These are phyloP conservation scores for Microtus montanus DNA, from an alignment of 2,113 vertebrate genomes.

Conservation along the genomic window DNA sequence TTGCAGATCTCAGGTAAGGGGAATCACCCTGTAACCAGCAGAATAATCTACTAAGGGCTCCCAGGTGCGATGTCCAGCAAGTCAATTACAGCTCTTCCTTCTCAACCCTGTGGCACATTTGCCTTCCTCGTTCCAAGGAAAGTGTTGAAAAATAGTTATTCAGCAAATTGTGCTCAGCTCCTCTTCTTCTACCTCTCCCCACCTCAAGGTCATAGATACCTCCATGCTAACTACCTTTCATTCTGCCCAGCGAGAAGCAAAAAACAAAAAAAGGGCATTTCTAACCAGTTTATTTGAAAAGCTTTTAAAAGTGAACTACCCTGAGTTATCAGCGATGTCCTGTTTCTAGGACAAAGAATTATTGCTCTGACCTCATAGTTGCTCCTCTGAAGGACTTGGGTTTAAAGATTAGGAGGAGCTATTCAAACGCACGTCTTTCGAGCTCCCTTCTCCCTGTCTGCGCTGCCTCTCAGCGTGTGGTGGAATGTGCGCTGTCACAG, in stretches of 20 bases:
- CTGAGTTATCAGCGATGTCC: conserved; percentile 68
- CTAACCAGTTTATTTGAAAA: conserved; percentile 55
- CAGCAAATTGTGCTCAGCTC: not conserved
- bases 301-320: conserved; percentile 31
- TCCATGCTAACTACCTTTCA: not conserved
- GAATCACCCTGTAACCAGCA: not conserved
- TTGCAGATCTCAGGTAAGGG: not conserved
- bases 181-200: not conserved
- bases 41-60: not conserved
- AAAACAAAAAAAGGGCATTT: conserved; percentile 44
- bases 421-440: conserved; percentile 59
- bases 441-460: conserved; percentile 16
- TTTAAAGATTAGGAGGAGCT: conserved; percentile 63
- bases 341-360: conserved; percentile 66
- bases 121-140: not conserved
- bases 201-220: not conserved
- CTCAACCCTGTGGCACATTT: not conserved
- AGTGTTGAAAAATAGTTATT: conserved; percentile 24
- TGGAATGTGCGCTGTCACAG: not conserved
- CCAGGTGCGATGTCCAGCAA: not conserved
- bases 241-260: conserved; percentile 9
- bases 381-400: conserved; percentile 67
- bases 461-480: not conserved
- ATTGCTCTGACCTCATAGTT: conserved; percentile 60
- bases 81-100: not conserved